Evolutionary conservation across 2,888 invertebrate genomes (phyloP), one percentile per base, ranked within the genome.

Genomic region (Drosophila histrio): DNA sequence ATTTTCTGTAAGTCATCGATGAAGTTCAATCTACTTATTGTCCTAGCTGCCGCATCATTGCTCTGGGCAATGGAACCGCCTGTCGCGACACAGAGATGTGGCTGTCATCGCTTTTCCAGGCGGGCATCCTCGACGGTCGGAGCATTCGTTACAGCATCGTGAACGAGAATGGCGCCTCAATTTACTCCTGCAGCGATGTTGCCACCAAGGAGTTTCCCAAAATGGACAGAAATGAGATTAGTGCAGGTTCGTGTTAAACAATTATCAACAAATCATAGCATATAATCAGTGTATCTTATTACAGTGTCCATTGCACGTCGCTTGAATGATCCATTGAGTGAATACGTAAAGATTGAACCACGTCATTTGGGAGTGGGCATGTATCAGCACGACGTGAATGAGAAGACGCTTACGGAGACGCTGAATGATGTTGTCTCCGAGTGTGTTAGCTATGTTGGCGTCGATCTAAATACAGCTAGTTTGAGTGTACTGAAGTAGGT

Each of bases 311-410:
- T 98, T 72, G 98, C 98, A 0, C 93, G 98, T 86, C 93, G 98
- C 86, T 93, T 98, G 0, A 95, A 97, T 89, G 98, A 98, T 92
- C 98, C 98, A 0, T 92, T 98, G 63, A 95, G 96, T 38, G 98
- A 98, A 91, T 93, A 97, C 64, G 97, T 98, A 0, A 98, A 98
- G 93, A 95, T 98, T 9, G 98, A 98, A 68, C 98, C 98, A 0
- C 95, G 96, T 84, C 96, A 97, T 92, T 93, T 98, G 68, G 98
- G 98, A 0, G 96, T 98, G 3, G 98, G 98, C n/a, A 96, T 98
- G 95, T 98, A 98, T 90, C 96, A 98, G 91, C 97, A 98, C 88
- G 98, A 98, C 89, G 93, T 98, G 21, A 95, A 96, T 7, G 95
- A 96, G 72, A 96, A 95, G 83, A 94, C 94, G 89, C 91, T 98